phyloP scores from a whole-genome alignment of 2,113 vertebrate genomes.

The Lasiurus cinereus region DNA sequence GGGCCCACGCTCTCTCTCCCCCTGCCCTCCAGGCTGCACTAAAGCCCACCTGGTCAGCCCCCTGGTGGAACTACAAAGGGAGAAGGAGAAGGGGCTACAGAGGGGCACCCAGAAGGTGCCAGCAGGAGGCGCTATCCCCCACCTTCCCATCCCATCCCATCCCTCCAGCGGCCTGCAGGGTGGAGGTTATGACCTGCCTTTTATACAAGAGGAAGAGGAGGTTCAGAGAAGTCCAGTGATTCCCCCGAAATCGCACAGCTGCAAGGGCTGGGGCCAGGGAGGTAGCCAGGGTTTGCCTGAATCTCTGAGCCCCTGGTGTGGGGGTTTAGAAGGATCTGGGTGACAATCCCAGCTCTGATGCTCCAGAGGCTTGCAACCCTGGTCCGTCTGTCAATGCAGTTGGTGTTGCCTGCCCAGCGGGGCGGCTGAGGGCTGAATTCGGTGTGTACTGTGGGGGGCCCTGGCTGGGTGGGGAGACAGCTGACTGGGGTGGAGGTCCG shows the following conservation, averaged over 20 bases:
- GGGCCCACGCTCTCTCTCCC: neutral
- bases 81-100: too few relatives aligned
- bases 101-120: fast-evolving
- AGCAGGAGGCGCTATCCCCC: fast-evolving
- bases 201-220: neutral
- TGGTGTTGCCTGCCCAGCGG: fast-evolving
- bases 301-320: neutral
- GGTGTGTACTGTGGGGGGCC: fast-evolving
- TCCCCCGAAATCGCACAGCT: neutral
- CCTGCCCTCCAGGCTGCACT: neutral
- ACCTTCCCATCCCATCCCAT: neutral
- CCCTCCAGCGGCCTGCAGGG: too few relatives aligned
- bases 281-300: fast-evolving
- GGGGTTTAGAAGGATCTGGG: neutral
- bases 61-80: too few relatives aligned
- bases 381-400: neutral
- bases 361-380: neutral
- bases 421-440: too few relatives aligned
- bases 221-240: neutral
- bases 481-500: neutral
- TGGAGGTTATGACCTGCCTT: neutral
- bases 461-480: neutral
- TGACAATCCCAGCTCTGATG: neutral
- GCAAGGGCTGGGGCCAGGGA: neutral
- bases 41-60: fast-evolving